Evolutionary conservation across 2,113 vertebrate genomes (phyloP), one percentile per base, ranked within the genome.

Genomic region (Eulacestoma nigropectus): DNA sequence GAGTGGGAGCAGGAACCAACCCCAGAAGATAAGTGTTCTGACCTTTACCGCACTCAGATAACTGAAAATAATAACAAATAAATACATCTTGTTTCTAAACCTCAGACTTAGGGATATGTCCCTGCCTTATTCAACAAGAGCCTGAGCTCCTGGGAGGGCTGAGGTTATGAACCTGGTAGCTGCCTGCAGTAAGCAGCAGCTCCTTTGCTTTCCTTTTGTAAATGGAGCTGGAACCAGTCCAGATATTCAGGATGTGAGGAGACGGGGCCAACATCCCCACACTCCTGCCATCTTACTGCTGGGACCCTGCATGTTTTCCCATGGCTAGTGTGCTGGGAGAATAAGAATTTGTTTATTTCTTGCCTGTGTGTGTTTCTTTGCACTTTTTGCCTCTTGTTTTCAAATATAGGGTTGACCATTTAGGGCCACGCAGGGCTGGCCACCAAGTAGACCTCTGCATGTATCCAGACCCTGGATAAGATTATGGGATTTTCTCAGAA

Each of bases 61-160:
- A 81, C 83, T 87, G 94, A 95, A 95, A 96, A 93, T 95, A 95
- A 95, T 92, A 95, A 86, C 76, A 95, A 95, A 96, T 90, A 96
- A 93, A 92, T 95, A 22, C 26, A 20, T 88, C 75, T 96, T 78
- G 30, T 90, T 95, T 95, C 76, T 95, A 84, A 92, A 95, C 83
- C 50, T 92, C 63, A 68, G 52, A 26, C 64, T 75, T 86, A 46
- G 44, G 79, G 62, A 67, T 90, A 44, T 7, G 26, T 89, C 68
- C 68, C 37, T 86, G 72, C 60, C 41, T 84, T 80, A 35, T 44
- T 72, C 76, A 86, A 63, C 7, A 29, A 74, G 79, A 92, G 47
- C 56, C 42, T 81, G 75, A 90, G 72, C 59, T 89, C 39, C 60
- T 60, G 42, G 9, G 72, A 70, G 18, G 26, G 30, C 22, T 83